Conservation (phyloP, 1,140 invertebrate genomes). For the Ceratina australensis region DNA sequence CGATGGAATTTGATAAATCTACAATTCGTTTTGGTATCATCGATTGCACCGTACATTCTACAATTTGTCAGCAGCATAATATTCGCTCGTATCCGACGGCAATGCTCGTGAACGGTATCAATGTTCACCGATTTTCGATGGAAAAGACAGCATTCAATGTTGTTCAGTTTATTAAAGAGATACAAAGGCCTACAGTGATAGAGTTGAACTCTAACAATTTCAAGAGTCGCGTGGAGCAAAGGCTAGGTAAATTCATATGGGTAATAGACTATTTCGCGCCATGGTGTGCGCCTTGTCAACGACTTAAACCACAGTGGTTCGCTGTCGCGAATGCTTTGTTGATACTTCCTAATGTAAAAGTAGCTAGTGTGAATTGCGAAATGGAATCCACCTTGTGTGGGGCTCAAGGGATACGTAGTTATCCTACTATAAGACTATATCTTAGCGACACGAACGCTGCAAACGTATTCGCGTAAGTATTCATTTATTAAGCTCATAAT, state of each 20-base stretch:
- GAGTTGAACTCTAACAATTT: constrained; percentile 81
- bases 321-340: constrained; percentile 78
- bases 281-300: constrained; percentile 86
- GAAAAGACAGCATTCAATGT: constrained; percentile 82
- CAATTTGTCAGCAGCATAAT: constrained; percentile 82
- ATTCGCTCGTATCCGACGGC: constrained; percentile 88
- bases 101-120: constrained; percentile 84
- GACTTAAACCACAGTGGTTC: constrained; percentile 83
- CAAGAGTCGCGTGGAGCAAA: constrained; percentile 79
- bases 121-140: constrained; percentile 82
- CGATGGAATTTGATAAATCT: constrained; percentile 79
- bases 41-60: constrained; percentile 81
- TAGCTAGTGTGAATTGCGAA: constrained; percentile 87
- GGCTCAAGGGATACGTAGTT: constrained; percentile 82
- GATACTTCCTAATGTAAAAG: constrained; percentile 79
- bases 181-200: constrained; percentile 81
- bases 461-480: constrained; percentile 79
- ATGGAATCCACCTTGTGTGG: constrained; percentile 81
- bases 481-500: constrained; percentile 5
- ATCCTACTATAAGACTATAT: constrained; percentile 87
- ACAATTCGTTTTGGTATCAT: constrained; percentile 84
- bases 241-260: constrained; percentile 80
- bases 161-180: constrained; percentile 85
- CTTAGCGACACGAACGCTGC: constrained; percentile 80
- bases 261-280: constrained; percentile 86